Conservation (phyloP, 2,888 invertebrate genomes). For the Acutogordius australiensis region DNA sequence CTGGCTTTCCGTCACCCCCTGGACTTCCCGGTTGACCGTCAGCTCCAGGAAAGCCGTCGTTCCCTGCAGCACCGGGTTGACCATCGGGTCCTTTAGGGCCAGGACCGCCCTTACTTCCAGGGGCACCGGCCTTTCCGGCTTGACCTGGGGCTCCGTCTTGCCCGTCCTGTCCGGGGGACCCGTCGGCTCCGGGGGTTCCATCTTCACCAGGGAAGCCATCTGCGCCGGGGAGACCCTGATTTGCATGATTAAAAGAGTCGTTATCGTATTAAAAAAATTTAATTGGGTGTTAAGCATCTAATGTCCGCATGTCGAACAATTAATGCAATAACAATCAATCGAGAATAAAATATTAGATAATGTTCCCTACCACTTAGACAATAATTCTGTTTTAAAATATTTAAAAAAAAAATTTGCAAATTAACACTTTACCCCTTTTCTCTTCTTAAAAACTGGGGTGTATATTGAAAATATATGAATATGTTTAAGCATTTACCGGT, state of each 20-base stretch:
- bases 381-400: too few species aligned
- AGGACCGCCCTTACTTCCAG: slow-evolving; percentile 14
- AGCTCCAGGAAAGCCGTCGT: slow-evolving; percentile 16
- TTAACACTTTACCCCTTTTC: too few species aligned
- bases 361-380: too few species aligned
- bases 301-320: too few species aligned
- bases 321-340: too few species aligned
- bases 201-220: slow-evolving; percentile 6
- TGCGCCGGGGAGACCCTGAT: not conserved
- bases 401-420: too few species aligned
- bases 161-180: not conserved
- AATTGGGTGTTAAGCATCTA: too few species aligned
- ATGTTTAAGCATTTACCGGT: not conserved
- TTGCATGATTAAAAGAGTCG: too few species aligned
- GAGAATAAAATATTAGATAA: too few species aligned
- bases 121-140: not conserved
- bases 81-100: slow-evolving; percentile 17
- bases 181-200: not conserved
- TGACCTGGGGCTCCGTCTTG: not conserved
- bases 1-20: slow-evolving; percentile 17
- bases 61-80: slow-evolving; percentile 16
- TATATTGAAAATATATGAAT: not conserved
- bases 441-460: too few species aligned
- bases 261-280: too few species aligned
- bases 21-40: slow-evolving; percentile 13